Conservation (phyloP, 2,888 invertebrate genomes). For the Lasioglossum marginatum region DNA sequence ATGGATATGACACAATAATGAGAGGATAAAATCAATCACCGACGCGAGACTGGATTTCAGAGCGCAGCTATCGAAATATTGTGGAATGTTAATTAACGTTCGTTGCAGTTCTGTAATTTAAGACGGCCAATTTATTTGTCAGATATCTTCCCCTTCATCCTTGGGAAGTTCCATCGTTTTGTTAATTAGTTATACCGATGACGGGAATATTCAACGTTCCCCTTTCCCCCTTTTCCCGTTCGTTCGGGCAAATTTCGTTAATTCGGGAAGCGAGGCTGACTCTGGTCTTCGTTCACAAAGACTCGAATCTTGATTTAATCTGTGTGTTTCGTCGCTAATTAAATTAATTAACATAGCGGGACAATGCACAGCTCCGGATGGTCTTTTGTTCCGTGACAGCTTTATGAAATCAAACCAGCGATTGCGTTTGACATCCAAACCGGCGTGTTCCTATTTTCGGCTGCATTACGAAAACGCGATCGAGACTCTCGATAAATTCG, state of each 20-base stretch:
- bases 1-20: no score
- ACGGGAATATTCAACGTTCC: background rate
- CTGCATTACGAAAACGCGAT: background rate
- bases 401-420: constrained; percentile 41
- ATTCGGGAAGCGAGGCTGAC: constrained; percentile 12
- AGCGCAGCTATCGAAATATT: background rate
- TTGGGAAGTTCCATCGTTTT: background rate
- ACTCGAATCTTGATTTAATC: constrained; percentile 52
- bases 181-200: constrained; percentile 22
- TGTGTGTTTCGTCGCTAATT: constrained; percentile 41
- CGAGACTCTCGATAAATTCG: background rate
- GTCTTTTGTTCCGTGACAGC: constrained; percentile 46
- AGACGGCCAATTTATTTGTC: background rate
- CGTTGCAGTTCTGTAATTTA: background rate
- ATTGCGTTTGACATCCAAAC: constrained; percentile 42
- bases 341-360: constrained; percentile 50
- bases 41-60: background rate
- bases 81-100: background rate
- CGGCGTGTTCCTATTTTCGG: constrained; percentile 21
- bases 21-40: background rate
- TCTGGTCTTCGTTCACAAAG: constrained; percentile 24
- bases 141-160: background rate
- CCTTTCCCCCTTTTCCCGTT: background rate
- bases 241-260: constrained; percentile 19
- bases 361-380: constrained; percentile 36